Evolutionary conservation across 2,113 vertebrate species (phyloP), one percentile per base, ranked within the genome.

Genomic region (Anas platyrhynchos): DNA sequence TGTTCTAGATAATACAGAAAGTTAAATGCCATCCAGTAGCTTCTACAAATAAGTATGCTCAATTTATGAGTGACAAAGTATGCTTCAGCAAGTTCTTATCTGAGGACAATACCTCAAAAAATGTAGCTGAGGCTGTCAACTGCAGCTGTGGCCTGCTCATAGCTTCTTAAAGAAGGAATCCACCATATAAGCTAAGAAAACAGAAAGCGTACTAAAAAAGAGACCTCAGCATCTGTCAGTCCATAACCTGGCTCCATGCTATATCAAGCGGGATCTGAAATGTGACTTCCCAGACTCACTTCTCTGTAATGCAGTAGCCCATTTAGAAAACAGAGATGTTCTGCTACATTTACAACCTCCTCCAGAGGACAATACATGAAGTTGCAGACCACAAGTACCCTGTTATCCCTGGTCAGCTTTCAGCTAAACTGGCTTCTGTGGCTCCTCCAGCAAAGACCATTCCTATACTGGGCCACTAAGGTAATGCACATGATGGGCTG

Each of bases 391-490:
- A 32, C 20, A 7, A 77, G 29, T 46, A 81, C 25, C 3, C 26
- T 55, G 8, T 82, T 61, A 41, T 11, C 32, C 61, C 52, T 50
- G 10, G 26, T 29, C 50, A 81, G 21, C 36, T 71, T 80, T 48
- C 5, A 0, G 22, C 48, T 56, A 32, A 77, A 88, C 77, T 5
- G 36, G 38, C 16, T 52, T 48, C 18, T 9, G 6, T 4, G 5
- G 9, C 32, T 75, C 27, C 31, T 77, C 36, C n/a, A 34, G 41
- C 41, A 56, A 76, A 75, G 23, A 59, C 3, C 14, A 79, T 21
- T 1, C 3, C 23, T 0, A 0, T n/a, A 13, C 50, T 44, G 44
- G 32, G 21, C 18, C 36, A 41, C 36, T 50, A 41, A 71, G 17
- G 20, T 62, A 59, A 58, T 4, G 27, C 17, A 34, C 44, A 50